Evolutionary conservation across 2,888 invertebrate species (phyloP), one percentile per base, ranked within the genome.

Genomic region (Chymomyza fuscimana): DNA sequence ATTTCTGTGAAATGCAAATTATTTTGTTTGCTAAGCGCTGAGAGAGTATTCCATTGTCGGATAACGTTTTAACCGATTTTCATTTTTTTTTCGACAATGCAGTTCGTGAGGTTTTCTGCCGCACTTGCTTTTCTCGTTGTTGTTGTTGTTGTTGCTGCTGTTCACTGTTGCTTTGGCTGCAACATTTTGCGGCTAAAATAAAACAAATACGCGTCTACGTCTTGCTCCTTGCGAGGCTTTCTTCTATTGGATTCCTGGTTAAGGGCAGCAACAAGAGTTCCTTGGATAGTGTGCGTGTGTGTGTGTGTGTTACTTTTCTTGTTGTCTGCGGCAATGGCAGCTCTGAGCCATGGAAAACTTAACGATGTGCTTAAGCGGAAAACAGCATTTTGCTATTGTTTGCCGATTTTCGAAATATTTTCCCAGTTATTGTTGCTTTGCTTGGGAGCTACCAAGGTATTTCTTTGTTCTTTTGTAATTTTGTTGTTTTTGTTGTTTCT

Each of bases 301-400:
- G 40, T 40, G 9, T 40, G 12, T 65, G 40, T 58, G 22, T 46
- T 32, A 10, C 29, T 63, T 65, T 72, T 62, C 62, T 52, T 63
- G 29, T 36, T 65, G 72, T 46, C 46, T 32, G 32, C 32, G 32
- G 32, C 32, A 32, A 32, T 32, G 32, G 32, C 32, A 51, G 62
- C 36, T 50, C 19, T 22, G 61, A 66, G 63, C 51, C 66, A 9
- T 60, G 79, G 70, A 77, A 76, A 66, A 69, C 76, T 81, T 80
- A 78, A 80, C 87, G 82, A 85, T 87, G 82, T 85, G 85, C 85
- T 87, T 83, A 82, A 87, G 85, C 83, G 83, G 85, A 83, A 87
- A 83, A 87, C 74, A 80, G 79, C 82, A 69, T 78, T 83, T 83
- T 78, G 72, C 76, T 40, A 65, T 74, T 78, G 78, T 74, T 84